phyloP scores from a whole-genome alignment of 2,888 invertebrate genomes.

The Mechanitis mazaeus region DNA sequence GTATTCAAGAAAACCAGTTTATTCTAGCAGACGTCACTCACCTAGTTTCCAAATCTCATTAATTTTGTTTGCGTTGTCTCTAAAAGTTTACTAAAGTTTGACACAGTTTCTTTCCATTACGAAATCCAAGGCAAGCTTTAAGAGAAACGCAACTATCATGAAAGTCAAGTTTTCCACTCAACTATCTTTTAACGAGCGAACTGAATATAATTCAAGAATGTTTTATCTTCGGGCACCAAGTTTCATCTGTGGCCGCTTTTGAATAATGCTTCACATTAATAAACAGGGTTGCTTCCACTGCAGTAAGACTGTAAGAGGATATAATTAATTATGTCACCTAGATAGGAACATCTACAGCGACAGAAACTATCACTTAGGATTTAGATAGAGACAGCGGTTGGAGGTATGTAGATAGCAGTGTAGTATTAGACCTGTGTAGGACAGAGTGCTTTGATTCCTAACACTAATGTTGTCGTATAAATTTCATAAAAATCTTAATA shows the following conservation, averaged over 20 bases:
- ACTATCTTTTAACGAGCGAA: constrained; percentile 46
- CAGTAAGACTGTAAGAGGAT: constrained; percentile 55
- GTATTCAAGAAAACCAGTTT: not conserved
- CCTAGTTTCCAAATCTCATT: constrained; percentile 21
- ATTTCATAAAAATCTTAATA: not conserved
- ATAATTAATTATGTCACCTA: constrained; percentile 62
- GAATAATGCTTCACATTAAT: constrained; percentile 71
- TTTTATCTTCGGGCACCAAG: constrained; percentile 52
- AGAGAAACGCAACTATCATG: constrained; percentile 43
- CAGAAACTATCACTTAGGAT: constrained; percentile 58
- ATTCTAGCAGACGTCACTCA: constrained; percentile 13
- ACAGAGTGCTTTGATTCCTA: not conserved
- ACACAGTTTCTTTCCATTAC: constrained; percentile 25
- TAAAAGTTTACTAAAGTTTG: constrained; percentile 24
- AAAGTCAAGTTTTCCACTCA: constrained; percentile 53
- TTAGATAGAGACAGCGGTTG: constrained; percentile 16
- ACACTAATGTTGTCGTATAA: not conserved
- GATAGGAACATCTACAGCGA: constrained; percentile 42
- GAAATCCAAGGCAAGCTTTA: constrained; percentile 24
- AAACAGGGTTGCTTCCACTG: constrained; percentile 59
- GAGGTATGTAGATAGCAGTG: not conserved
- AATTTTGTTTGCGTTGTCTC: constrained; percentile 21
- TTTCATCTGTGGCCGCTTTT: constrained; percentile 66
- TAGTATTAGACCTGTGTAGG: not conserved
- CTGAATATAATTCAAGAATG: constrained; percentile 50